Conservation (phyloP, 1,140 invertebrate genomes). For the Wiebesia pumilae region DNA sequence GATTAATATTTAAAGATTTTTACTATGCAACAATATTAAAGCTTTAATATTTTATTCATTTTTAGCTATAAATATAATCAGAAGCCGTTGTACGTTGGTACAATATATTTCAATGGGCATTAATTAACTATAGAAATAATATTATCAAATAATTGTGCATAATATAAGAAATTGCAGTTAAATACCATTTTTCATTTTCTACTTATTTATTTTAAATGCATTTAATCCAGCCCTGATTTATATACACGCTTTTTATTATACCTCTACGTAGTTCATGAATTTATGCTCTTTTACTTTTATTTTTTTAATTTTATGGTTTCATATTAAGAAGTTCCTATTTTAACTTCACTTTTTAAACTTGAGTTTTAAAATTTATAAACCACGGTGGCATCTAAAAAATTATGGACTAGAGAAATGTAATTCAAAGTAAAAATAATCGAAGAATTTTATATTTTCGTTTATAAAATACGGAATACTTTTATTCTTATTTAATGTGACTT, state of each 20-base stretch:
- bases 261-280: conserved; percentile 30
- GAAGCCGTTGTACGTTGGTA: not conserved
- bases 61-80: not conserved
- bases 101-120: not conserved
- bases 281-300: conserved; percentile 49
- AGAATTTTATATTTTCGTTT: conserved; percentile 47
- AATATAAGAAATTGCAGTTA: conserved; percentile 41
- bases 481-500: conserved; percentile 51
- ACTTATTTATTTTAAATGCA: conserved; percentile 45
- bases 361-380: conserved; percentile 35
- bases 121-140: not conserved
- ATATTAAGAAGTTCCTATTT: conserved; percentile 37
- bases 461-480: conserved; percentile 21
- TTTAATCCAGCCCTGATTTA: conserved; percentile 43
- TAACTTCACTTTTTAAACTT: conserved; percentile 31
- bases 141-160: not conserved
- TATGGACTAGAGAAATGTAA: conserved; percentile 37
- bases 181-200: conserved; percentile 55
- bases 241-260: conserved; percentile 32
- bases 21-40: not conserved
- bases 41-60: not conserved
- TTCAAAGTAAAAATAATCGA: conserved; percentile 7
- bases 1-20: conserved; percentile 7
- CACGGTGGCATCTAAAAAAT: conserved; percentile 49
- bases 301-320: conserved; percentile 41